Percentiles rank a stretch among this genome's conserved stretches.
These are phyloP conservation scores for Phymorhynchus buccinoides DNA, from an alignment of 1,140 invertebrate genomes.

Conservation along the genomic window DNA sequence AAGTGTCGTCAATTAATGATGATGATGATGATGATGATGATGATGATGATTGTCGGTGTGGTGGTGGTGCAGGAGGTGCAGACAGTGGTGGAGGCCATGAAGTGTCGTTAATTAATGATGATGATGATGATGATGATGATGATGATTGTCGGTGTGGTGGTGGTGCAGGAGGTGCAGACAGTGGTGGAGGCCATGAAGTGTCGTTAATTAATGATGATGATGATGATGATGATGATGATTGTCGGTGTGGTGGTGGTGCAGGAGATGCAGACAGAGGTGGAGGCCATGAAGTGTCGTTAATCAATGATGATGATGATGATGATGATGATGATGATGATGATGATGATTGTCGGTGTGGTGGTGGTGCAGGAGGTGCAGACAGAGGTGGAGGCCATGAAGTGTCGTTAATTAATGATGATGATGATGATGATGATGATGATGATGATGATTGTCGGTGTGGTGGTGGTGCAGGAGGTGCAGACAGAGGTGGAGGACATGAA, in stretches of 20 bases:
- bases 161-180: neutral
- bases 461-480: neutral
- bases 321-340: constrained; percentile 29
- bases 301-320: constrained; percentile 32
- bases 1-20: neutral
- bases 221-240: constrained; percentile 24
- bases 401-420: neutral
- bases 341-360: neutral
- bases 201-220: constrained; percentile 11
- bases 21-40: constrained; percentile 37
- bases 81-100: too few species aligned
- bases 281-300: too few species aligned
- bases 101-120: too few species aligned
- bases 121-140: neutral
- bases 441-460: neutral
- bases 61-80: constrained; percentile 3
- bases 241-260: neutral
- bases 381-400: too few species aligned
- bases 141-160: neutral
- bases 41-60: constrained; percentile 3
- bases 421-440: neutral
- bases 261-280: neutral
- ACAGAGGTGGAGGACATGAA: neutral
- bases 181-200: neutral
- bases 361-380: constrained; percentile 9